Conservation (phyloP, 2,113 vertebrate species). For the Crotalus horridus region DNA sequence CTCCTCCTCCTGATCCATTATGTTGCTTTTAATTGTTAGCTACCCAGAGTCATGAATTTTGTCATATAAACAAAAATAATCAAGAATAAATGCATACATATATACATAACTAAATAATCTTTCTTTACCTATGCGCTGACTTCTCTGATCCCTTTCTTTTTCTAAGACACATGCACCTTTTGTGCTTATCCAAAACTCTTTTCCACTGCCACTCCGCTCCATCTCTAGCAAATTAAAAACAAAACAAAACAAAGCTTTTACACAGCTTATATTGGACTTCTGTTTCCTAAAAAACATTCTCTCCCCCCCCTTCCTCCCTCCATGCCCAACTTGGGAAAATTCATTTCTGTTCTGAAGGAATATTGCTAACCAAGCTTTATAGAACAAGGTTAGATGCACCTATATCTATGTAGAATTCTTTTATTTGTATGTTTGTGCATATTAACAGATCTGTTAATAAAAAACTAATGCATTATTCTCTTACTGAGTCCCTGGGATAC, state of each 20-base stretch:
- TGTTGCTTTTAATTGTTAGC: neutral
- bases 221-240: neutral
- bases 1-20: neutral
- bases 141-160: neutral
- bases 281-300: neutral
- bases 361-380: neutral
- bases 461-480: neutral
- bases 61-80: neutral
- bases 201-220: neutral
- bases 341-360: neutral
- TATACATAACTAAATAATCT: neutral
- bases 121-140: neutral
- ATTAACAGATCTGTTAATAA: neutral
- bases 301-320: neutral
- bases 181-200: neutral
- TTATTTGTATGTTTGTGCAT: neutral
- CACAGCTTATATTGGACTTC: neutral
- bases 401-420: neutral
- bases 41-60: neutral
- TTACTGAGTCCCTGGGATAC: neutral
- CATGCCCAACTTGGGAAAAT: neutral
- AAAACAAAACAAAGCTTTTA: neutral
- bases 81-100: neutral
- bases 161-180: neutral
- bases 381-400: neutral